phyloP scores from a whole-genome alignment of 2,797 vertebrate species.

The Acanthurus lineatus region DNA sequence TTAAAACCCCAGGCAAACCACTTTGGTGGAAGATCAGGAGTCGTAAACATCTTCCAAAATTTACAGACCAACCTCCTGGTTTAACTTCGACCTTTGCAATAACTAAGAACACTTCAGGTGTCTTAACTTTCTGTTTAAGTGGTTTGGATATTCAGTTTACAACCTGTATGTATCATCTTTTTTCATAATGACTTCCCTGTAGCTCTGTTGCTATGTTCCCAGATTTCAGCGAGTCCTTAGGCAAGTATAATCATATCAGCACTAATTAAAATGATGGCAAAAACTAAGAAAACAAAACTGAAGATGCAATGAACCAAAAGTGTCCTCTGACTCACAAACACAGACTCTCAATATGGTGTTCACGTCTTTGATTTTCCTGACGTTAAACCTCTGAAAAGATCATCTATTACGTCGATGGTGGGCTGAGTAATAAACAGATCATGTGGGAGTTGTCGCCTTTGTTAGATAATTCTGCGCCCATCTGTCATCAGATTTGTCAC shows the following conservation, averaged over 20 bases:
- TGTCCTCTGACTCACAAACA: background rate
- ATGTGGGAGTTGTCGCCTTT: constrained; percentile 31
- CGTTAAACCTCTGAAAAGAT: background rate
- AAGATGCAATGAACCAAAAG: background rate
- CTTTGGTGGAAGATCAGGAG: too few relatives aligned
- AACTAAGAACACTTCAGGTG: background rate
- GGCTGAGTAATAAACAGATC: constrained; percentile 23
- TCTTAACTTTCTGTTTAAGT: background rate
- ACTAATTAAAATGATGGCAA: background rate
- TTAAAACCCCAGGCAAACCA: too few relatives aligned
- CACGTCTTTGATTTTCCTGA: background rate
- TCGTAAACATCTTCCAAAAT: too few relatives aligned
- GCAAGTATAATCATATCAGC: background rate
- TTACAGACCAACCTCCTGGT: too few relatives aligned
- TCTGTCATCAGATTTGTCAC: constrained; percentile 38
- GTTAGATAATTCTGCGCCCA: constrained; percentile 35
- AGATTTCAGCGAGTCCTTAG: background rate
- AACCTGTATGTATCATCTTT: background rate
- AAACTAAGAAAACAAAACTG: background rate
- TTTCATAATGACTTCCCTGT: background rate
- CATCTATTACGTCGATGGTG: constrained; percentile 15
- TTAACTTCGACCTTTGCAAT: background rate
- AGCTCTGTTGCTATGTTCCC: background rate
- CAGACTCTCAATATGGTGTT: background rate
- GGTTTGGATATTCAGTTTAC: background rate